These are phyloP conservation scores for Thera obeliscata DNA, from an alignment of 2,888 invertebrate species.

Conservation along the genomic window DNA sequence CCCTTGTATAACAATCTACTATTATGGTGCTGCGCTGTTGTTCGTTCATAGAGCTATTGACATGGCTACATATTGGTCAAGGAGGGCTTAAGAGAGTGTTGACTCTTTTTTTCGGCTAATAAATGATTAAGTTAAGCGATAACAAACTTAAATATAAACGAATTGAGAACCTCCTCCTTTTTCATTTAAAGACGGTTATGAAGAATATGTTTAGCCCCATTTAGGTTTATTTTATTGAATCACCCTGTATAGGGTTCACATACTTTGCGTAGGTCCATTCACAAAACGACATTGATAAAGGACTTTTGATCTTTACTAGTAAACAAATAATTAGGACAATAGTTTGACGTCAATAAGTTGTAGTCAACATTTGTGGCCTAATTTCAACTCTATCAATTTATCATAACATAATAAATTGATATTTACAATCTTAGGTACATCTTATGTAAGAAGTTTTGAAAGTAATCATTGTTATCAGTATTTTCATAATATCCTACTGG, in stretches of 20 bases:
- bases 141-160: no score
- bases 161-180: no score
- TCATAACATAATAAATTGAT: slow-evolving; percentile 17
- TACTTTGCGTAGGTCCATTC: background rate
- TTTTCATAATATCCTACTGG: no score
- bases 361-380: slow-evolving; percentile 36
- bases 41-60: no score
- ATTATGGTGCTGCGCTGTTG: no score
- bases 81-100: no score
- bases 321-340: slow-evolving; percentile 26
- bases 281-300: slow-evolving; percentile 8
- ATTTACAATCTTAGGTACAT: background rate
- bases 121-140: no score
- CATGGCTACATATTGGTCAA: no score
- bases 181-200: no score
- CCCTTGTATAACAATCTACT: no score
- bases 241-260: background rate
- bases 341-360: slow-evolving; percentile 20
- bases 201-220: background rate
- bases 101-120: no score
- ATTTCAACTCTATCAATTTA: slow-evolving; percentile 32
- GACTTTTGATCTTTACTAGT: slow-evolving; percentile 6
- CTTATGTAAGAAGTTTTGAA: background rate
- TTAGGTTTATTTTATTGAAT: background rate
- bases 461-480: no score